Percentiles rank a stretch among this genome's conserved stretches.
phyloP scores from a whole-genome alignment of 2,888 invertebrate genomes.

The Subacronicta megacephala region DNA sequence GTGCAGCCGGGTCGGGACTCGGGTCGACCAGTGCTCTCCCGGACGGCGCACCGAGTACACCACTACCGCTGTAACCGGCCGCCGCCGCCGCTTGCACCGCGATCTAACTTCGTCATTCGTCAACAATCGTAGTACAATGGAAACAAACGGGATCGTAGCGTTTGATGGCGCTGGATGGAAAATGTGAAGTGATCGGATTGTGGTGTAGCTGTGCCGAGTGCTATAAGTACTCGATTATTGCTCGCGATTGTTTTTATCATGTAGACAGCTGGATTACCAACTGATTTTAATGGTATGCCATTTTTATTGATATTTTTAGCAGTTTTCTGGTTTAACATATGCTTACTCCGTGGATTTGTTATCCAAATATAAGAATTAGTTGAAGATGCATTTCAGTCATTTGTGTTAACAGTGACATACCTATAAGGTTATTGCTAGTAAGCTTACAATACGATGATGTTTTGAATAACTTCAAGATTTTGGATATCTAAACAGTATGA shows the following conservation, averaged over 20 bases:
- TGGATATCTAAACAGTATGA: too few species aligned
- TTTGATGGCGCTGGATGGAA: constrained; percentile 65
- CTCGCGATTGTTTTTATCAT: constrained; percentile 35
- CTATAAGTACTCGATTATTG: constrained; percentile 26
- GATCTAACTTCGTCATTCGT: constrained; percentile 63
- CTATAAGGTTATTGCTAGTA: too few species aligned
- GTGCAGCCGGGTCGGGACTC: constrained; percentile 61
- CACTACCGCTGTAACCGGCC: constrained; percentile 35
- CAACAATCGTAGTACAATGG: constrained; percentile 68
- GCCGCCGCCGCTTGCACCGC: constrained; percentile 42
- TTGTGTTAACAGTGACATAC: too few species aligned
- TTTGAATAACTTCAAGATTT: too few species aligned
- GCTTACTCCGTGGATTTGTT: too few species aligned
- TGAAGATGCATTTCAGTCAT: too few species aligned
- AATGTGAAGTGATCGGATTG: constrained; percentile 72
- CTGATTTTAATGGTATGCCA: constrained; percentile 46
- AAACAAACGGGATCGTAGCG: constrained; percentile 64
- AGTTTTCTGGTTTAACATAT: not conserved
- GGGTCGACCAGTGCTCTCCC: constrained; percentile 69
- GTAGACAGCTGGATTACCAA: constrained; percentile 37
- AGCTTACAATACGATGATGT: too few species aligned
- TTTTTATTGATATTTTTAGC: constrained; percentile 1
- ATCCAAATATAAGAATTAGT: too few species aligned
- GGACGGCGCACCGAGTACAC: constrained; percentile 63
- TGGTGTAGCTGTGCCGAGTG: constrained; percentile 42